Evolutionary conservation across 2,113 vertebrate genomes (phyloP).

Genomic region (Channa argus): DNA sequence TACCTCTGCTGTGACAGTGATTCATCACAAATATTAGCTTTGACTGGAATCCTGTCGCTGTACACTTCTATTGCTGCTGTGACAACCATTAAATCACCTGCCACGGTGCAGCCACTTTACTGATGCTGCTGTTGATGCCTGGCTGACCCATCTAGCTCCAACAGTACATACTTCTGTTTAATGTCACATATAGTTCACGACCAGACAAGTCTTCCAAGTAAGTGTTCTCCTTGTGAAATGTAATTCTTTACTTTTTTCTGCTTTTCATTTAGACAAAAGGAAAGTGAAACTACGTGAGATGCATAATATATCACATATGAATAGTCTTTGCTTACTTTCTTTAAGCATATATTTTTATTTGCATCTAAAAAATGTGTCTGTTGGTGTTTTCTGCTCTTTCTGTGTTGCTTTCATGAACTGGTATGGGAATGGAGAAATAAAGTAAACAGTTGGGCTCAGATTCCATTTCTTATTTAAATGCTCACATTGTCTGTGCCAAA

Average conservation of each 20-base stretch:
- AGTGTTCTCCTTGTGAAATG: slow-evolving; percentile 8
- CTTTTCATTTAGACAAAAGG: slow-evolving; percentile 3
- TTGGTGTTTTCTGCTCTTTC: slow-evolving; percentile 39
- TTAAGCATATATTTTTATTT: slow-evolving; percentile 21
- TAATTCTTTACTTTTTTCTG: slow-evolving; percentile 5
- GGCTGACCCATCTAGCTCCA: slow-evolving; percentile 53
- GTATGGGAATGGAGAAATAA: slow-evolving; percentile 71
- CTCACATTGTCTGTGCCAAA: slow-evolving; percentile 78
- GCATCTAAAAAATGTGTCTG: slow-evolving; percentile 13
- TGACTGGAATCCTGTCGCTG: slow-evolving; percentile 79
- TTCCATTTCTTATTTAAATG: slow-evolving; percentile 81
- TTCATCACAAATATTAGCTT: slow-evolving; percentile 82
- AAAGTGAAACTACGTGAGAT: slow-evolving; percentile 41
- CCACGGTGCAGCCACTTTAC: slow-evolving; percentile 65
- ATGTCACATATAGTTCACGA: slow-evolving; percentile 52
- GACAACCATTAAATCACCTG: slow-evolving; percentile 83
- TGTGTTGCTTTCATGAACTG: slow-evolving; percentile 50
- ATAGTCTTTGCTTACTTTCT: slow-evolving; percentile 22
- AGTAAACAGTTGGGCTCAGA: slow-evolving; percentile 68
- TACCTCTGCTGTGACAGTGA: slow-evolving; percentile 76
- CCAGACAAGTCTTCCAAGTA: slow-evolving; percentile 16
- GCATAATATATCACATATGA: slow-evolving; percentile 13
- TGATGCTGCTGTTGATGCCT: slow-evolving; percentile 66
- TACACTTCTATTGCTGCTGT: slow-evolving; percentile 69
- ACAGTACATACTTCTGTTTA: slow-evolving; percentile 55